phyloP scores from a whole-genome alignment of 2,797 vertebrate species.

The Fringilla coelebs region DNA sequence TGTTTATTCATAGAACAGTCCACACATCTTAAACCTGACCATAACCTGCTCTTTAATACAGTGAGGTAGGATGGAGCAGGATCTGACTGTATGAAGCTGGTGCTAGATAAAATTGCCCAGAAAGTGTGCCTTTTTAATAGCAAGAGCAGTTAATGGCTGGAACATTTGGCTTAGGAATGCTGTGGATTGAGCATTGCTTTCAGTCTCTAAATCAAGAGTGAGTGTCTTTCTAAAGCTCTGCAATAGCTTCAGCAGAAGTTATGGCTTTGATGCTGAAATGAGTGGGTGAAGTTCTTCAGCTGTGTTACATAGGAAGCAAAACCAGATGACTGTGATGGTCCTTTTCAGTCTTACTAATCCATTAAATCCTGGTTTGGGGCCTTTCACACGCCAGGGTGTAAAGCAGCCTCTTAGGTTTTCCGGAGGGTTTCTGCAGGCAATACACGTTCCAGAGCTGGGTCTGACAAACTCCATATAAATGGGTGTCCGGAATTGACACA shows the following conservation, averaged over 20 bases:
- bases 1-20: background rate
- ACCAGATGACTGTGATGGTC: constrained; percentile 45
- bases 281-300: constrained; percentile 53
- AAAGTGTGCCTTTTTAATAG: constrained; percentile 31
- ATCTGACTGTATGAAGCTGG: background rate
- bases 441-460: constrained; percentile 1
- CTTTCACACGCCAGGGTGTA: background rate
- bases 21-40: background rate
- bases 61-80: rapidly evolving
- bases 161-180: constrained; percentile 41
- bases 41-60: background rate
- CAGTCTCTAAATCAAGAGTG: constrained; percentile 47
- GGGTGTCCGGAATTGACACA: background rate
- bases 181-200: constrained; percentile 28
- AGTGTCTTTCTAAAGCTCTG: constrained; percentile 31
- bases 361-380: constrained; percentile 51
- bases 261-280: constrained; percentile 37
- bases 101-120: constrained; percentile 1
- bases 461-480: constrained; percentile 37
- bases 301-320: constrained; percentile 43
- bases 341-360: constrained; percentile 43
- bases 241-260: constrained; percentile 46
- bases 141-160: constrained; percentile 10
- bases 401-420: constrained; percentile 13
- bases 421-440: background rate